phyloP scores from a whole-genome alignment of 2,888 invertebrate genomes.

The Polyommatus icarus region DNA sequence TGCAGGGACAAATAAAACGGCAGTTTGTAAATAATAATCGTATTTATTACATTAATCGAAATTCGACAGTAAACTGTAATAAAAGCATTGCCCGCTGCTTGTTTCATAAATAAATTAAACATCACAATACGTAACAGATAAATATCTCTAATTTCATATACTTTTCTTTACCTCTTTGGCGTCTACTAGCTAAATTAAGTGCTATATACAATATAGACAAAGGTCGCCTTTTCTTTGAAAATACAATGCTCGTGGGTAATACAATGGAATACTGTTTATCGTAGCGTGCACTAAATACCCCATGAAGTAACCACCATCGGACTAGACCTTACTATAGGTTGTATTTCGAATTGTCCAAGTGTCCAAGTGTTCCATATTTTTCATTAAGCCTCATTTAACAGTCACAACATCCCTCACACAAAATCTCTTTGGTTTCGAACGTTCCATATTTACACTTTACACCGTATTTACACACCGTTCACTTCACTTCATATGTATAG shows the following conservation, averaged over 20 bases:
- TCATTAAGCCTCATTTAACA: neutral
- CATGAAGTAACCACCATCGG: neutral
- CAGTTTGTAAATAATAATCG: constrained; percentile 20
- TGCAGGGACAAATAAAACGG: constrained; percentile 19
- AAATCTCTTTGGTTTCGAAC: constrained; percentile 70
- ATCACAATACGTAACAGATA: constrained; percentile 75
- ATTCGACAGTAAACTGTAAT: constrained; percentile 36
- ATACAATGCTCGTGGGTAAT: constrained; percentile 40
- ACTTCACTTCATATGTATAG: constrained; percentile 74
- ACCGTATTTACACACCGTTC: constrained; percentile 48
- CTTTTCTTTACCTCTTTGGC: constrained; percentile 75
- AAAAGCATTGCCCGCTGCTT: constrained; percentile 44
- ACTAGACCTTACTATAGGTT: constrained; percentile 32
- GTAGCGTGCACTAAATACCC: constrained; percentile 38
- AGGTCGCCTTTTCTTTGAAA: constrained; percentile 38
- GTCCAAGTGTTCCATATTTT: neutral
- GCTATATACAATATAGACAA: constrained; percentile 44
- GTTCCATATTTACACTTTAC: constrained; percentile 46
- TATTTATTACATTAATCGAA: constrained; percentile 31
- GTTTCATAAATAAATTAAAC: constrained; percentile 72
- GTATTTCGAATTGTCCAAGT: neutral
- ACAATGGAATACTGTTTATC: constrained; percentile 41
- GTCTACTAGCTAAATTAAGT: constrained; percentile 72
- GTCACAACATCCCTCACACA: constrained; percentile 28
- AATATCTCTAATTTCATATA: constrained; percentile 65